A percentile compares a stretch with the other conserved stretches of the same genome.
These are phyloP conservation scores for Trichogramma dendrolimi DNA, from an alignment of 2,888 invertebrate species.

Conservation along the genomic window DNA sequence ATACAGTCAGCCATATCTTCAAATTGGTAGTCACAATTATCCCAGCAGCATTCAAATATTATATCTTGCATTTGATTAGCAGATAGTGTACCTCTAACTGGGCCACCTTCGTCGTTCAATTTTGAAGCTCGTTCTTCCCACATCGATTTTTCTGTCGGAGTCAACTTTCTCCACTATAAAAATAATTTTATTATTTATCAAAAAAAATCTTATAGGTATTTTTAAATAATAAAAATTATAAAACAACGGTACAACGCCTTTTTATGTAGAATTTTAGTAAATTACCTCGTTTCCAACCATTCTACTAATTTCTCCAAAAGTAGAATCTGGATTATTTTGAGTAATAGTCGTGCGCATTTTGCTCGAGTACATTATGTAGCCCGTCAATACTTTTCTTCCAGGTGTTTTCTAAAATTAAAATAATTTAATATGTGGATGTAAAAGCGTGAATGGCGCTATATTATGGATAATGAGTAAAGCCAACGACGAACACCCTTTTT, in stretches of 20 bases:
- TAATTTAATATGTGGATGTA: conserved; percentile 24
- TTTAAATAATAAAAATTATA: neutral
- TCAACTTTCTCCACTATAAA: conserved; percentile 86
- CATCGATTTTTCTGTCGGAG: conserved; percentile 80
- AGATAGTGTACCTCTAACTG: conserved; percentile 49
- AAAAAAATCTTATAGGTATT: neutral
- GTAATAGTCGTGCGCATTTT: conserved; percentile 91
- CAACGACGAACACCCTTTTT: conserved; percentile 20
- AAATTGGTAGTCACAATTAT: conserved; percentile 88
- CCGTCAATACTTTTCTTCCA: conserved; percentile 83
- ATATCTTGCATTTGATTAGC: conserved; percentile 48
- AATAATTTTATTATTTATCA: neutral
- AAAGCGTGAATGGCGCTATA: too few species aligned
- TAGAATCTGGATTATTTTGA: conserved; percentile 88
- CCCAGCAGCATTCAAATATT: conserved; percentile 86
- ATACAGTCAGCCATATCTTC: conserved; percentile 83
- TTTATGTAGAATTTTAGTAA: conserved; percentile 42
- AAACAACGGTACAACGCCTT: conserved; percentile 16
- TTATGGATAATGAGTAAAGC: conserved; percentile 7
- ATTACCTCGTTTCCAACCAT: conserved; percentile 68
- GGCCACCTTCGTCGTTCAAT: conserved; percentile 82
- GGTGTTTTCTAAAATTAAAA: conserved; percentile 53
- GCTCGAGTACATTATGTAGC: conserved; percentile 96
- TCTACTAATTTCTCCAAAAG: conserved; percentile 81
- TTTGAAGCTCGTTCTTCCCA: conserved; percentile 92